Evolutionary conservation across 2,797 vertebrate species (phyloP), one percentile per base, ranked within the genome.

Genomic region (Neosilurus mollespiculum): DNA sequence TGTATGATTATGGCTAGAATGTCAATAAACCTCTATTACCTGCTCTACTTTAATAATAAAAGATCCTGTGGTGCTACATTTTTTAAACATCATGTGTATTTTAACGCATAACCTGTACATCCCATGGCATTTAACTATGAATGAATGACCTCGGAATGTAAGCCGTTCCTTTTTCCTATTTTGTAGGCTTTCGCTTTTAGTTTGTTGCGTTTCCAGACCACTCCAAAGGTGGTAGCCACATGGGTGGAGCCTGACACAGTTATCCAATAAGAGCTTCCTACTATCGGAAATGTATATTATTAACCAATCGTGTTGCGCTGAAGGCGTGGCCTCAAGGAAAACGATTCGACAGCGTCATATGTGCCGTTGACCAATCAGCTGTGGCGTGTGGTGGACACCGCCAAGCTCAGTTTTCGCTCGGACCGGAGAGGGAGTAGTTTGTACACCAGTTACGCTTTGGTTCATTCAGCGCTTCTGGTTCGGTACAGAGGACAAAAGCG

Each of bases 371-470:
- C 94, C 94, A 95, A 95, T 95, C 91, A 90, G 77, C 87, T 8
- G 0, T 24, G 84, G 86, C 84, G 16, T 83, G 86, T 88, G 75
- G 79, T 88, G 91, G 93, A 93, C 94, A 94, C 94, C 94, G 94
- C 94, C 94, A 95, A 95, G 94, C 94, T 95, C 94, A 93, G 94
- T 95, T 94, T 93, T 93, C 89, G 87, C 93, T 92, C 78, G 87
- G 86, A 81, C 90, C 82, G 86, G 87, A 87, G 91, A 89, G 91
- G 86, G 88, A 91, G 87, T 91, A 90, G 81, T 76, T 83, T 61
- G 78, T 80, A 37, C 83, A 56, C 43, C 51, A 73, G 80, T 37
- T 73, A 71, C 75, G 66, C 43, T 80, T 22, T 51, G 69, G 9
- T 83, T 83, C 86, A 85, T 86, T 85, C 83, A 79, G 62, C 9